A percentile compares a stretch with the other conserved stretches of the same genome.
Conservation (phyloP, 2,797 vertebrate species). For the Ptychobarbus kaznakovi region DNA sequence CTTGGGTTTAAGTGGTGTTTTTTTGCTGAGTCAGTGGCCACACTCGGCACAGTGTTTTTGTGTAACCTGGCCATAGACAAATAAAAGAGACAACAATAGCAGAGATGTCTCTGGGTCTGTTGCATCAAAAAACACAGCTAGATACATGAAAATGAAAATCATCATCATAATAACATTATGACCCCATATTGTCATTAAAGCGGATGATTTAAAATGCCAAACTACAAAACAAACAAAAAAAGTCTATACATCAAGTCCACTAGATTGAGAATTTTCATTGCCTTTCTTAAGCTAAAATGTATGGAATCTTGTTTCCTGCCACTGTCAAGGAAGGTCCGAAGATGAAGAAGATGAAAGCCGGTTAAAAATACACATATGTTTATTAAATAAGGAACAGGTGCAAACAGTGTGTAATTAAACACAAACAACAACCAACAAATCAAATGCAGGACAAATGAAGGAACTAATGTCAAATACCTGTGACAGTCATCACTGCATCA, state of each 20-base stretch:
- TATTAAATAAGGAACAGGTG: too few relatives aligned
- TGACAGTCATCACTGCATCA: not conserved
- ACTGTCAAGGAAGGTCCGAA: too few relatives aligned
- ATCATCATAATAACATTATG: not conserved
- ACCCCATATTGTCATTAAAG: not conserved
- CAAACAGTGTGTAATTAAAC: too few relatives aligned
- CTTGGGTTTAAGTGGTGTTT: not conserved
- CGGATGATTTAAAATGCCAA: not conserved
- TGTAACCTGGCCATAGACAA: constrained; percentile 25
- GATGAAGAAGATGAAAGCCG: too few relatives aligned
- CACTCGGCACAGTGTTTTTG: not conserved
- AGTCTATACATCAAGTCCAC: too few relatives aligned
- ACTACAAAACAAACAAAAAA: not conserved
- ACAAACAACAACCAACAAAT: too few relatives aligned
- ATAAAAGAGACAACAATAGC: constrained; percentile 1
- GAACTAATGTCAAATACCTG: too few relatives aligned
- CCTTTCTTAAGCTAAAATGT: not conserved
- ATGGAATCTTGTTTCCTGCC: too few relatives aligned
- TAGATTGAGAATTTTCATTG: not conserved
- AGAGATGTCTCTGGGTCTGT: not conserved
- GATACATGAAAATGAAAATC: not conserved
- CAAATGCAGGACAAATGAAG: too few relatives aligned
- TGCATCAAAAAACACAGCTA: not conserved
- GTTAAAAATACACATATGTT: too few relatives aligned
- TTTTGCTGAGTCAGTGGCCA: constrained; percentile 23